phyloP scores from a whole-genome alignment of 2,113 vertebrate genomes.

The Passer montanus region DNA sequence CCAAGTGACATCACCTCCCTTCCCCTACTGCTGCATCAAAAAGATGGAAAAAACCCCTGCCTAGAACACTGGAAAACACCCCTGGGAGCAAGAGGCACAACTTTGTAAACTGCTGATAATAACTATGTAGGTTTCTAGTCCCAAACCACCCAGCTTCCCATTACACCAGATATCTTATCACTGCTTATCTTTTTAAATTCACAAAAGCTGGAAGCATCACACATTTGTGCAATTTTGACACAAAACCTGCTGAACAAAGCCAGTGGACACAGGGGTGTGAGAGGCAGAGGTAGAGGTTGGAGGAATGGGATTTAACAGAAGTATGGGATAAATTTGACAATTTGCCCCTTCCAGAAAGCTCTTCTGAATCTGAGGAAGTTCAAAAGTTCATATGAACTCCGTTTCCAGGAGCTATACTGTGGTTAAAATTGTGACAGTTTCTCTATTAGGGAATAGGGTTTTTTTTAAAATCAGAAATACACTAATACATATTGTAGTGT shows the following conservation, averaged over 20 bases:
- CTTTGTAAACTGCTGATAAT: background rate
- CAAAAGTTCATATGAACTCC: background rate
- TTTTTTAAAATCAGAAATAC: background rate
- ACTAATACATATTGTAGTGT: background rate
- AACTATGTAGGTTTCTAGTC: accelerated
- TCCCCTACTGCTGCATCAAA: background rate
- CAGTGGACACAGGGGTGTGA: accelerated
- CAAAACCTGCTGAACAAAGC: background rate
- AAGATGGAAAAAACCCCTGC: background rate
- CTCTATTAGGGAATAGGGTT: background rate
- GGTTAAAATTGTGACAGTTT: background rate
- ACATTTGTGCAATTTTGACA: background rate
- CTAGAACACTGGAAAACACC: background rate
- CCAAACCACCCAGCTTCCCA: background rate
- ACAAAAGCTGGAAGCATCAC: background rate
- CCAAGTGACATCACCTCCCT: background rate
- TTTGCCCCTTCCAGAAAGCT: background rate
- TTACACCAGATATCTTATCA: background rate
- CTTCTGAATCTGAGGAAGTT: background rate
- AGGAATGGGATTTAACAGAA: background rate
- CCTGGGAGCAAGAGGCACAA: background rate
- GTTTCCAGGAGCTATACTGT: background rate
- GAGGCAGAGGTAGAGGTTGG: background rate
- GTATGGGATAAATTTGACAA: background rate
- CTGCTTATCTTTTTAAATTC: background rate